phyloP scores from a whole-genome alignment of 2,797 vertebrate genomes.

The Alfaro cultratus region DNA sequence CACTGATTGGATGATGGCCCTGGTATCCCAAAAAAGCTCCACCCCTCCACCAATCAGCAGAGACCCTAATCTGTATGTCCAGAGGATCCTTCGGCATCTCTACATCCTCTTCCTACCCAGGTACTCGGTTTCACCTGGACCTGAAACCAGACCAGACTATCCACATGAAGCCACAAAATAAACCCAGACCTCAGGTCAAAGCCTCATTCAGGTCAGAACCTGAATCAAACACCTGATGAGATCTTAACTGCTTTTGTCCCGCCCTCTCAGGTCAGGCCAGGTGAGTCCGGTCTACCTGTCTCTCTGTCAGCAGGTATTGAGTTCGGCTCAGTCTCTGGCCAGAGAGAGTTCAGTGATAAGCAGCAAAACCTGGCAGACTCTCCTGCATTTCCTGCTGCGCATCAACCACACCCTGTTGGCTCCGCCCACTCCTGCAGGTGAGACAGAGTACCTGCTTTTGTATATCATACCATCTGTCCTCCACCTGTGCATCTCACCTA shows the following conservation, averaged over 20 bases:
- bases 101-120: constrained; percentile 93
- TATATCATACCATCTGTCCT: background rate
- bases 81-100: constrained; percentile 92
- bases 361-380: constrained; percentile 93
- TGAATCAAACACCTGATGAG: background rate
- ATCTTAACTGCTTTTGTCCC: background rate
- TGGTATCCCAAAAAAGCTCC: constrained; percentile 88
- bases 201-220: background rate
- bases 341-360: constrained; percentile 84
- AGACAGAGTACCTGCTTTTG: constrained; percentile 54
- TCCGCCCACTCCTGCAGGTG: constrained; percentile 80
- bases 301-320: constrained; percentile 90
- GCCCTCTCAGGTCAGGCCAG: constrained; percentile 81
- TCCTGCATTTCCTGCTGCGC: constrained; percentile 91
- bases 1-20: constrained; percentile 94
- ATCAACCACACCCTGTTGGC: constrained; percentile 91
- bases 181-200: background rate
- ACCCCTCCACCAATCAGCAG: constrained; percentile 90
- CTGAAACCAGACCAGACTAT: background rate
- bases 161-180: background rate
- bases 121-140: constrained; percentile 59
- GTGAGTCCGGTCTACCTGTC: constrained; percentile 84
- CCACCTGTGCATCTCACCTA: background rate
- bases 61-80: constrained; percentile 91
- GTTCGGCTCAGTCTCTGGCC: constrained; percentile 90